Conservation (phyloP, 2,113 vertebrate species). For the Tupaia chinensis region DNA sequence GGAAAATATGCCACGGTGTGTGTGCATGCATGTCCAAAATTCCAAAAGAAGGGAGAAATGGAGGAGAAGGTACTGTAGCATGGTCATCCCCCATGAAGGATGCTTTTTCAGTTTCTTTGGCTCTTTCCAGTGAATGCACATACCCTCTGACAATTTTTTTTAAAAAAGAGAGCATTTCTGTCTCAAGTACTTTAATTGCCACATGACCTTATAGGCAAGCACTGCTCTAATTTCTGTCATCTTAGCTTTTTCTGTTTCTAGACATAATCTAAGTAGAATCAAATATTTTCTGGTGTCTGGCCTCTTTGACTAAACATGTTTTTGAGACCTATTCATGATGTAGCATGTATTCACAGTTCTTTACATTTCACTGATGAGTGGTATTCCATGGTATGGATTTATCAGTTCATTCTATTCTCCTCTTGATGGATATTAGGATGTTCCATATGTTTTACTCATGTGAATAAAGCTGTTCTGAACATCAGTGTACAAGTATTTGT, state of each 20-base stretch:
- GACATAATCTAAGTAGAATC: background rate
- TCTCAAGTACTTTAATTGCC: background rate
- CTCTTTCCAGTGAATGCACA: no score
- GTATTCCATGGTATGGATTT: background rate
- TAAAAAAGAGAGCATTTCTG: background rate
- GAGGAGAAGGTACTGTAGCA: no score
- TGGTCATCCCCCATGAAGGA: no score
- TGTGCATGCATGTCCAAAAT: no score
- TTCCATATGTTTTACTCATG: background rate
- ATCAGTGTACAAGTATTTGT: background rate
- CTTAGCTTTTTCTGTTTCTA: background rate
- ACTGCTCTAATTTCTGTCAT: background rate
- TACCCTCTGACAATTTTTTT: no score
- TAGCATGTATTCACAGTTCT: background rate
- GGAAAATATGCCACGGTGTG: no score
- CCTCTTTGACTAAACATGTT: background rate
- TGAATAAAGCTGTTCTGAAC: background rate
- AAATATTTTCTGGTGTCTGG: background rate
- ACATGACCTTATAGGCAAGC: background rate
- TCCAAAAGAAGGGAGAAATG: no score
- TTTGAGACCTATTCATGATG: background rate
- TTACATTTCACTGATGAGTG: background rate
- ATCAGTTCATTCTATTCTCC: background rate
- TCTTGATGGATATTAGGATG: background rate
- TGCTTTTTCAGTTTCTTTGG: no score